phyloP scores from a whole-genome alignment of 2,113 vertebrate species.

The Dicentrarchus labrax region DNA sequence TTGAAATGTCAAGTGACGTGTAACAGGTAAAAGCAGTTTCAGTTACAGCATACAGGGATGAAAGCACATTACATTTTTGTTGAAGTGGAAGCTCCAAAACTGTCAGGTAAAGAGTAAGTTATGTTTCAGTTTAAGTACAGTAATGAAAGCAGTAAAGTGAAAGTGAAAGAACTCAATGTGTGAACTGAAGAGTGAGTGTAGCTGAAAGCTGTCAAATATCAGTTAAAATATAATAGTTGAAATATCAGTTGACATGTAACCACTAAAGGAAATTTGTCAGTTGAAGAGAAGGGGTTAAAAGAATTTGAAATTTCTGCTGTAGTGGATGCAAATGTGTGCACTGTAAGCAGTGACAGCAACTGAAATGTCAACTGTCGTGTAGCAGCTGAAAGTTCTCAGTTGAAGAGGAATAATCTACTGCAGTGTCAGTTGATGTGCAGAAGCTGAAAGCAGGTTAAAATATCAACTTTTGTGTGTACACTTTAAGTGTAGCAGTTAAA shows the following conservation, averaged over 20 bases:
- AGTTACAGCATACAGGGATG: neutral
- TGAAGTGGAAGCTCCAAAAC: too few relatives aligned
- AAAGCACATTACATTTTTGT: neutral
- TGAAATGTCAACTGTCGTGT: neutral
- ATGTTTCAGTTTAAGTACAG: neutral
- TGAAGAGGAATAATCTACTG: neutral
- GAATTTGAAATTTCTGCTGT: too few relatives aligned
- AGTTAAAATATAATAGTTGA: too few relatives aligned
- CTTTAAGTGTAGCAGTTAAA: neutral
- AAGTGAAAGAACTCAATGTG: neutral
- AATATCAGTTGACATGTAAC: too few relatives aligned
- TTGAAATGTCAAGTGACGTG: neutral
- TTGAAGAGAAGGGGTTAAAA: neutral
- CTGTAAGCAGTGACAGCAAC: neutral
- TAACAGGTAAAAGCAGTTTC: neutral
- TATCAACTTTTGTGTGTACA: neutral
- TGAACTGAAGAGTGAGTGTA: too few relatives aligned
- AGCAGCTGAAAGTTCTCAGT: neutral
- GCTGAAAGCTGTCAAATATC: too few relatives aligned
- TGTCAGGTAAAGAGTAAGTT: neutral
- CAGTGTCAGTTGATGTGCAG: neutral
- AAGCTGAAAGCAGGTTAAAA: neutral
- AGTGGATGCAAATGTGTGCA: too few relatives aligned
- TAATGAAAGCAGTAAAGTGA: neutral
- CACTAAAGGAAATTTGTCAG: too few relatives aligned